These are phyloP conservation scores for Lasioglossum lativentre DNA, from an alignment of 2,888 invertebrate genomes.

Conservation along the genomic window DNA sequence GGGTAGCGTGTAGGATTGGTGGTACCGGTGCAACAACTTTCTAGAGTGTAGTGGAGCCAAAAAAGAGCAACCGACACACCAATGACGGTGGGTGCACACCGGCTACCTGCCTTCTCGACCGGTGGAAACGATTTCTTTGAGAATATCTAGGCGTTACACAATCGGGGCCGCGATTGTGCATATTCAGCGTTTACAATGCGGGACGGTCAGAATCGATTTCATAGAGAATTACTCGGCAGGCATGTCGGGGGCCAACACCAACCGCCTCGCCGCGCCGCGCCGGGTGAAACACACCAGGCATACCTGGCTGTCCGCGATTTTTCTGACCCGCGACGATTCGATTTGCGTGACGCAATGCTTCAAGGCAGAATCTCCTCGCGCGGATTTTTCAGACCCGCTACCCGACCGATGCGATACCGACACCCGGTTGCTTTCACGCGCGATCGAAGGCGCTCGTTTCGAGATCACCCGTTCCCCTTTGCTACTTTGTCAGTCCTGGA, in stretches of 20 bases:
- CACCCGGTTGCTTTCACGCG: slow-evolving; percentile 68
- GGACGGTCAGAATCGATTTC: slow-evolving; percentile 74
- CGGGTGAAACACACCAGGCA: slow-evolving; percentile 36
- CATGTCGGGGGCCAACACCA: slow-evolving; percentile 39
- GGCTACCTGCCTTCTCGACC: slow-evolving; percentile 63
- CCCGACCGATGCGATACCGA: slow-evolving; percentile 42
- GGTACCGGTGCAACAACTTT: slow-evolving; percentile 73
- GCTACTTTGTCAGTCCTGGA: slow-evolving; percentile 37
- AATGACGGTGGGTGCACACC: slow-evolving; percentile 60
- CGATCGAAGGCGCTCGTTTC: slow-evolving; percentile 48
- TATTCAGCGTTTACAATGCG: slow-evolving; percentile 68
- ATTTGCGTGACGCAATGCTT: slow-evolving; percentile 68
- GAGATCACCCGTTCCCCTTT: slow-evolving; percentile 47
- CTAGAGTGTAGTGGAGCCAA: slow-evolving; percentile 65
- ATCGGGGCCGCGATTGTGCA: slow-evolving; percentile 64
- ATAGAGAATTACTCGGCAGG: slow-evolving; percentile 69
- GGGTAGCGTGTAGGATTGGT: slow-evolving; percentile 64
- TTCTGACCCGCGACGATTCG: slow-evolving; percentile 67
- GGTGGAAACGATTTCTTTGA: slow-evolving; percentile 68
- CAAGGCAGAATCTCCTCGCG: slow-evolving; percentile 58
- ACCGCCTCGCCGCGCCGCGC: not conserved
- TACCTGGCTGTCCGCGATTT: slow-evolving; percentile 65
- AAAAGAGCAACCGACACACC: slow-evolving; percentile 65
- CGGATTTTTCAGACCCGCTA: slow-evolving; percentile 50
- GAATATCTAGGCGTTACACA: slow-evolving; percentile 67